These are phyloP conservation scores for Hydropsyche tenuis DNA, from an alignment of 1,140 invertebrate genomes.

Conservation along the genomic window DNA sequence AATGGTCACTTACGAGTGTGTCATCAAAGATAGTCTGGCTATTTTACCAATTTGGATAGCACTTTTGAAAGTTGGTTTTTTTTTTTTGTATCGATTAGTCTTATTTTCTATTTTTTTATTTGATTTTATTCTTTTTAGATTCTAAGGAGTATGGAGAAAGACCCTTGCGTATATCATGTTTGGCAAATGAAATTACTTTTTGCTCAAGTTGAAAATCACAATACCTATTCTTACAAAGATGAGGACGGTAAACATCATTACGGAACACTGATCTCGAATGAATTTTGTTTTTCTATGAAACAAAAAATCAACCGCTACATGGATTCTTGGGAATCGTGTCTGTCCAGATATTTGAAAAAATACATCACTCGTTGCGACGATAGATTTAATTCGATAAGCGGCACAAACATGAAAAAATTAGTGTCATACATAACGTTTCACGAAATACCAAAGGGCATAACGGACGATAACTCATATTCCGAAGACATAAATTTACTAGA, in stretches of 20 bases:
- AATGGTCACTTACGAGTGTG: slow-evolving; percentile 83
- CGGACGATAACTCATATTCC: slow-evolving; percentile 40
- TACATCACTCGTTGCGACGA: slow-evolving; percentile 54
- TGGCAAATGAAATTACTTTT: slow-evolving; percentile 73
- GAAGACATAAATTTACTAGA: slow-evolving; percentile 35
- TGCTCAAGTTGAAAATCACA: slow-evolving; percentile 57
- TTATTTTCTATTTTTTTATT: slow-evolving; percentile 40
- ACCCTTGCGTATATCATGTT: slow-evolving; percentile 63
- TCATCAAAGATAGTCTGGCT: slow-evolving; percentile 84
- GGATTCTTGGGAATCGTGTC: slow-evolving; percentile 64
- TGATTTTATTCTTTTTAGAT: slow-evolving; percentile 55
- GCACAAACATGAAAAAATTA: slow-evolving; percentile 54
- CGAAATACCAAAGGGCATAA: slow-evolving; percentile 62
- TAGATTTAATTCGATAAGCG: slow-evolving; percentile 50
- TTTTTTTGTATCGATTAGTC: neutral
- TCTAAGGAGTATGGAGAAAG: slow-evolving; percentile 57
- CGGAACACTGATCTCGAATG: slow-evolving; percentile 57
- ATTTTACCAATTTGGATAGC: slow-evolving; percentile 77
- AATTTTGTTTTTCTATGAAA: slow-evolving; percentile 62
- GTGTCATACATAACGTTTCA: slow-evolving; percentile 68
- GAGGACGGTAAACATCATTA: slow-evolving; percentile 49
- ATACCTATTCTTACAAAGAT: slow-evolving; percentile 49
- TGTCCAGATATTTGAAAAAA: slow-evolving; percentile 59
- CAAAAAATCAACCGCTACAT: slow-evolving; percentile 64
- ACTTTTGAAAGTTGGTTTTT: slow-evolving; percentile 69